Evolutionary conservation across 2,888 invertebrate genomes (phyloP).

Genomic region (Cryptus viduatorius): DNA sequence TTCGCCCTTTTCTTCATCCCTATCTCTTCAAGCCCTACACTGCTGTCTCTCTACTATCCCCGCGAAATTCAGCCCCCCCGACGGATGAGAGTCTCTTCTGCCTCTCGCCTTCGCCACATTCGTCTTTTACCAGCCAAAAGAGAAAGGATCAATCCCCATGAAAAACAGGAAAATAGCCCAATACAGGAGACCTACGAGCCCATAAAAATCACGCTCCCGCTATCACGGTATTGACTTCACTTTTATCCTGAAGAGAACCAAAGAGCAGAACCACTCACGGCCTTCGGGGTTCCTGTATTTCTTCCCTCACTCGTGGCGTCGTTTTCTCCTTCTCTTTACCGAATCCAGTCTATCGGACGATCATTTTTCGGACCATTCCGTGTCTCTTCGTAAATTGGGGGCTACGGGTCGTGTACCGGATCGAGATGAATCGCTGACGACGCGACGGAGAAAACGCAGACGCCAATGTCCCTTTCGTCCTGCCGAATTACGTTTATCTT

Average conservation of each 20-base stretch:
- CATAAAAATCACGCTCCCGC: constrained; percentile 78
- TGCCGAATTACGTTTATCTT: not conserved
- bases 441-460: constrained; percentile 46
- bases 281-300: constrained; percentile 37
- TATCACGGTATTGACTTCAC: constrained; percentile 59
- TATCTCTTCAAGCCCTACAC: constrained; percentile 11
- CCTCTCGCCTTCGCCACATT: constrained; percentile 53
- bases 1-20: constrained; percentile 46
- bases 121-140: constrained; percentile 57
- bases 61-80: constrained; percentile 16
- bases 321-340: constrained; percentile 10
- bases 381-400: constrained; percentile 72
- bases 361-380: constrained; percentile 51
- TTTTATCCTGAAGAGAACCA: constrained; percentile 42
- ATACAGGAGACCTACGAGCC: constrained; percentile 74
- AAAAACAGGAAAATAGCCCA: constrained; percentile 72
- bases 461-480: constrained; percentile 30
- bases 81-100: constrained; percentile 27
- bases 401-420: constrained; percentile 77
- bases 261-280: not conserved
- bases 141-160: constrained; percentile 30
- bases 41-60: constrained; percentile 5
- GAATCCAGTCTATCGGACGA: constrained; percentile 48
- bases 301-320: constrained; percentile 25
- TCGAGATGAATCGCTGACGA: constrained; percentile 68